A percentile compares a stretch with the other conserved stretches of the same genome.
These are phyloP conservation scores for Neolamprologus modestus DNA, from an alignment of 2,113 vertebrate species.

Conservation along the genomic window DNA sequence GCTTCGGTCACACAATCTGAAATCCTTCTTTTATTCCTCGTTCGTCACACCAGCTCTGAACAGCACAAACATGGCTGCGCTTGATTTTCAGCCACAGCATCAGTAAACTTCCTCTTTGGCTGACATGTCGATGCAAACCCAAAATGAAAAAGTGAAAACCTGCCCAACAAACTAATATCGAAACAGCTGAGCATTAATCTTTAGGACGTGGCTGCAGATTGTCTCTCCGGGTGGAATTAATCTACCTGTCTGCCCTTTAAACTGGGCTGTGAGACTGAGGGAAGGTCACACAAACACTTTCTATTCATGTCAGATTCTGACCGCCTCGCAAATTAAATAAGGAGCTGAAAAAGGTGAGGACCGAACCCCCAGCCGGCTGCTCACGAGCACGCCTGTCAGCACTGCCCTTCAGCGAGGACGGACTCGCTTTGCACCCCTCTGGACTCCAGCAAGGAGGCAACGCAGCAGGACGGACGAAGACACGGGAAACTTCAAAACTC, in stretches of 20 bases:
- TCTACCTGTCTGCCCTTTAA: not conserved
- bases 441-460: accelerated
- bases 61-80: not conserved
- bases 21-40: accelerated
- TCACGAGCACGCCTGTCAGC: not conserved
- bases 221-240: not conserved
- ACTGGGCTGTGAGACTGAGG: not conserved
- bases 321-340: not conserved
- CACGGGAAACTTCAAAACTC: constrained; percentile 11
- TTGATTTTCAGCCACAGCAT: not conserved
- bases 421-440: accelerated
- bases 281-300: not conserved
- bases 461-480: not conserved
- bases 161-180: not conserved
- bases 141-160: not conserved
- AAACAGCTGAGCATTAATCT: not conserved
- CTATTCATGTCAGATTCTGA: not conserved
- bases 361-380: not conserved
- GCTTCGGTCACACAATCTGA: not conserved
- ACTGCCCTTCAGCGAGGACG: not conserved
- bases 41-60: not conserved
- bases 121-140: not conserved
- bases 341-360: not conserved
- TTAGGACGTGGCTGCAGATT: not conserved
- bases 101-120: not conserved